These are phyloP conservation scores for Mus spretus DNA, from an alignment of 2,797 vertebrate species.

Conservation along the genomic window DNA sequence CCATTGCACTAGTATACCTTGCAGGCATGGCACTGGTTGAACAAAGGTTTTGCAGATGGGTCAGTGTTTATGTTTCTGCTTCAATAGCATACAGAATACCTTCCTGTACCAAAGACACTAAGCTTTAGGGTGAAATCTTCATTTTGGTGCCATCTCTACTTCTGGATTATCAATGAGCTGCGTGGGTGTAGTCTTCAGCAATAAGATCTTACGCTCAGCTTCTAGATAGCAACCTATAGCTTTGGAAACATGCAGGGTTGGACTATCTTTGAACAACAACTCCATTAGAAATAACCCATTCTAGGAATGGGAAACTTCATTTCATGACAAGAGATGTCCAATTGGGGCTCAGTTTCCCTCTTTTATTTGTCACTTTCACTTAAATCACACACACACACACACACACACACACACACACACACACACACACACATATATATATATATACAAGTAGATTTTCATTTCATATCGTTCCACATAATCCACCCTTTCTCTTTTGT, in stretches of 20 bases:
- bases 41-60: not conserved
- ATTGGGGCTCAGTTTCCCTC: accelerated
- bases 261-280: not conserved
- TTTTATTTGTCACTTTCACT: not conserved
- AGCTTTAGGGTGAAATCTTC: too few relatives aligned
- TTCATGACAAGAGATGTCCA: too few relatives aligned
- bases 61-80: not conserved
- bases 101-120: not conserved
- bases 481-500: not conserved
- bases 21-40: not conserved
- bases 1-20: too few relatives aligned
- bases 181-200: not conserved
- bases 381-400: too few relatives aligned
- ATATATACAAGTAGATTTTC: too few relatives aligned
- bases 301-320: not conserved
- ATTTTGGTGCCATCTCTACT: not conserved
- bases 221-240: not conserved
- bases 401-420: too few relatives aligned
- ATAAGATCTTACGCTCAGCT: not conserved
- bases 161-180: not conserved
- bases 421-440: too few relatives aligned
- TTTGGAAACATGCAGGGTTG: not conserved
- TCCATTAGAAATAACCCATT: not conserved
- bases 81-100: too few relatives aligned
- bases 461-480: not conserved